These are phyloP conservation scores for Asarcornis scutulata DNA, from an alignment of 2,113 vertebrate genomes.

Conservation along the genomic window DNA sequence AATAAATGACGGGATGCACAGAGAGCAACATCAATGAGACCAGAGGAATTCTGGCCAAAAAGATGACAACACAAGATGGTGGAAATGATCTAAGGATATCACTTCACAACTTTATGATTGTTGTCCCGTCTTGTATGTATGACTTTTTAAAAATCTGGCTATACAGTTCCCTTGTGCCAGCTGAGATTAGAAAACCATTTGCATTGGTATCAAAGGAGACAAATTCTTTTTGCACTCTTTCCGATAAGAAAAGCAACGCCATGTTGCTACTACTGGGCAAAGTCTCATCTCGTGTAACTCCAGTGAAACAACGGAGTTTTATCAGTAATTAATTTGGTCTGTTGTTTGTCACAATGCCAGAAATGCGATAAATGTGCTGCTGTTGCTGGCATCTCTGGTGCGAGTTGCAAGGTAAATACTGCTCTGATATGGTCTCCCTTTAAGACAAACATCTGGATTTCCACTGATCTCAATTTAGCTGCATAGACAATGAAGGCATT, in stretches of 20 bases:
- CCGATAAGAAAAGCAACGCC: neutral
- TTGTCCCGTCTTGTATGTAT: neutral
- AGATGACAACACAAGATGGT: slow-evolving; percentile 10
- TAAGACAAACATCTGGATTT: slow-evolving; percentile 50
- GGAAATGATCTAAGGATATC: slow-evolving; percentile 32
- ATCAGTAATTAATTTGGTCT: slow-evolving; percentile 7
- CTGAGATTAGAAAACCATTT: neutral
- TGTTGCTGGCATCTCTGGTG: slow-evolving; percentile 7
- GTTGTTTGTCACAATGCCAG: neutral
- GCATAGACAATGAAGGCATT: slow-evolving; percentile 57
- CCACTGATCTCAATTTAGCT: slow-evolving; percentile 29
- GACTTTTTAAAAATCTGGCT: neutral
- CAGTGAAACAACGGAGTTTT: neutral
- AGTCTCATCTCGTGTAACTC: neutral
- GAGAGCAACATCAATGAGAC: slow-evolving; percentile 35
- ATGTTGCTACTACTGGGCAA: neutral
- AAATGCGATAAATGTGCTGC: neutral
- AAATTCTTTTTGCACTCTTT: neutral
- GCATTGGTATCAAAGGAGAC: slow-evolving; percentile 3
- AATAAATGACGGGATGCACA: slow-evolving; percentile 26
- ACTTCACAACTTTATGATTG: neutral
- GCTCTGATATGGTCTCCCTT: neutral
- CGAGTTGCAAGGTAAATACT: slow-evolving; percentile 30
- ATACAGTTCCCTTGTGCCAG: neutral
- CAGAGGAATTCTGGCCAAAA: slow-evolving; percentile 36